phyloP scores from a whole-genome alignment of 2,888 invertebrate species.

The Griposia aprilina region DNA sequence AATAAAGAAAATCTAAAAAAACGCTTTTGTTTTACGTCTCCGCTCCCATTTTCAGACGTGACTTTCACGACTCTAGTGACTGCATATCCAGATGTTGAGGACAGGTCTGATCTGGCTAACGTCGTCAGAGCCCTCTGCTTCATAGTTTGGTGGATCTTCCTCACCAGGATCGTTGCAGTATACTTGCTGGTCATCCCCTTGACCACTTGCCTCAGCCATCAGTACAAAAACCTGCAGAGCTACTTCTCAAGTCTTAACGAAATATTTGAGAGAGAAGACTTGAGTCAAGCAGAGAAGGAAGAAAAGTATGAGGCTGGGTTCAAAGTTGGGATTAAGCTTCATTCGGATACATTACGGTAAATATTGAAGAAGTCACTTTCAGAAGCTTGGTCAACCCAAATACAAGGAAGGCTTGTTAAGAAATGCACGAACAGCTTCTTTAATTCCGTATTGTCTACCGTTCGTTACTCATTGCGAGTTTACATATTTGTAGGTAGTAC shows the following conservation, averaged over 20 bases:
- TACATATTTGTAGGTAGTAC: neutral
- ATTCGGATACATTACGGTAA: slow-evolving; percentile 77
- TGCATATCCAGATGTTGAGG: slow-evolving; percentile 72
- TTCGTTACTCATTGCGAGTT: neutral
- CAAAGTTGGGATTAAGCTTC: slow-evolving; percentile 77
- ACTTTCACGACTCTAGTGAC: slow-evolving; percentile 73
- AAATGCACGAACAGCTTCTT: neutral
- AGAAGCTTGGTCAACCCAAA: neutral
- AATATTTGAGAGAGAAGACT: slow-evolving; percentile 69
- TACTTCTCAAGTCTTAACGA: slow-evolving; percentile 75
- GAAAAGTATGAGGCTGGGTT: slow-evolving; percentile 72
- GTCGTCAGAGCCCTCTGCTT: slow-evolving; percentile 60
- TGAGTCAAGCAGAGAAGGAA: slow-evolving; percentile 74
- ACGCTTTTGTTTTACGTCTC: neutral
- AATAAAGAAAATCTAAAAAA: neutral
- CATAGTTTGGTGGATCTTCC: slow-evolving; percentile 70
- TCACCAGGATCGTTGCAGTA: slow-evolving; percentile 61
- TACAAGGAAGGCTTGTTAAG: neutral
- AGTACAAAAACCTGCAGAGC: slow-evolving; percentile 75
- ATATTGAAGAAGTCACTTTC: slow-evolving; percentile 17
- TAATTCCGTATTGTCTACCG: too few relatives aligned
- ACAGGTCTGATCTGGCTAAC: slow-evolving; percentile 65
- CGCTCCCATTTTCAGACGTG: slow-evolving; percentile 61
- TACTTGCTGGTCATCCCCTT: slow-evolving; percentile 68
- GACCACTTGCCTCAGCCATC: slow-evolving; percentile 71